phyloP scores from a whole-genome alignment of 2,113 vertebrate species.

The Raja brachyura region DNA sequence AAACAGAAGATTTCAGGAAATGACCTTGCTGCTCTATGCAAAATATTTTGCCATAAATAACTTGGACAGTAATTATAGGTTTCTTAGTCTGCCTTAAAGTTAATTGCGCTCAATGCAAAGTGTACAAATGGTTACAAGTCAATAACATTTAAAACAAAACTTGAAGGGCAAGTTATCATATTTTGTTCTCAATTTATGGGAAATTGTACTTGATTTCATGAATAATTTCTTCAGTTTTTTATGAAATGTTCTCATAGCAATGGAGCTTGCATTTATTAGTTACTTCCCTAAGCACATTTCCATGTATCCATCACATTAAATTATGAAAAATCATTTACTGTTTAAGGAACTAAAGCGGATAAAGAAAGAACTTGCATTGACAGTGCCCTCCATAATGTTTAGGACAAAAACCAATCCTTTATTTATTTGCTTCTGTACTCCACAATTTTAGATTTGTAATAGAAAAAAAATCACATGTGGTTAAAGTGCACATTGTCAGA shows the following conservation, averaged over 20 bases:
- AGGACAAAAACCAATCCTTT: too few relatives aligned
- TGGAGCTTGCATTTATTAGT: background rate
- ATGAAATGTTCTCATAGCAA: background rate
- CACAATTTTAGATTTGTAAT: too few relatives aligned
- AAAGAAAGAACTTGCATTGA: background rate
- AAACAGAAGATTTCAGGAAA: background rate
- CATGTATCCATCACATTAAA: background rate
- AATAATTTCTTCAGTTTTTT: conserved; percentile 26
- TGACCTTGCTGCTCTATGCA: background rate
- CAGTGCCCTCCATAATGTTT: too few relatives aligned
- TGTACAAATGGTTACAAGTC: background rate
- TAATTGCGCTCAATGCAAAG: background rate
- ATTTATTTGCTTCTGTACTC: too few relatives aligned
- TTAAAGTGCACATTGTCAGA: too few relatives aligned
- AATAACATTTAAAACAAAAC: background rate
- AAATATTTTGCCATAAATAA: background rate
- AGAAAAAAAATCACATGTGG: too few relatives aligned
- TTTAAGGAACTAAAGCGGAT: background rate
- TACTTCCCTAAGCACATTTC: conserved; percentile 13
- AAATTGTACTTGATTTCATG: conserved; percentile 4
- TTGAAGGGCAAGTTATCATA: conserved; percentile 3
- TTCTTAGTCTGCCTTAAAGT: background rate
- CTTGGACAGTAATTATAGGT: background rate
- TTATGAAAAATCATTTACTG: background rate
- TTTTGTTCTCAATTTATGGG: conserved; percentile 11